A percentile compares a stretch with the other conserved stretches of the same genome.
phyloP scores from a whole-genome alignment of 2,797 vertebrate species.

The Carduelis carduelis region DNA sequence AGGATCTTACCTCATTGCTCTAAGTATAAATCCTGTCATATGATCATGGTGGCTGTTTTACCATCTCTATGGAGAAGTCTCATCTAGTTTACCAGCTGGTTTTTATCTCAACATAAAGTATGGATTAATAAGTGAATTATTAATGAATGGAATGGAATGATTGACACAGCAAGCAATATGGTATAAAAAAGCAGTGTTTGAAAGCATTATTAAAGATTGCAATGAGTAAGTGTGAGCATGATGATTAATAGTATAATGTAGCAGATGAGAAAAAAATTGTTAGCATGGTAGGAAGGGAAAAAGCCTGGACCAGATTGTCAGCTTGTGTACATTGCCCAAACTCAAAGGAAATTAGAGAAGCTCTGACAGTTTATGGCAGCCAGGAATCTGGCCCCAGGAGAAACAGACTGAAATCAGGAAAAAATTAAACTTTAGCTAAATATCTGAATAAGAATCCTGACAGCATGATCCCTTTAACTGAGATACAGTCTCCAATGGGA shows the following conservation, averaged over 20 bases:
- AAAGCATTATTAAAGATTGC: constrained; percentile 10
- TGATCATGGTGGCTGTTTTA: background rate
- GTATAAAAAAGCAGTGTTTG: background rate
- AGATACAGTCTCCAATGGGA: background rate
- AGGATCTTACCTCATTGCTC: background rate
- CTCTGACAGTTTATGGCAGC: background rate
- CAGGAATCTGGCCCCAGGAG: background rate
- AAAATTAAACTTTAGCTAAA: constrained; percentile 21
- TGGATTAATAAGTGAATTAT: constrained; percentile 35
- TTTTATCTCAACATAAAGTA: constrained; percentile 27
- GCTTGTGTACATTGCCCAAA: background rate
- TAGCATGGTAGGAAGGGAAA: background rate
- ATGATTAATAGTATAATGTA: constrained; percentile 3
- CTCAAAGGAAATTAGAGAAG: constrained; percentile 21
- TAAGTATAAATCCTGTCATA: background rate
- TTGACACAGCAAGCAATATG: constrained; percentile 8
- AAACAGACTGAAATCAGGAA: constrained; percentile 7
- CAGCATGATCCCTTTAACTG: background rate
- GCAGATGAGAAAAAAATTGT: background rate
- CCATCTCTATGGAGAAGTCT: background rate
- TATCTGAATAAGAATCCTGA: background rate
- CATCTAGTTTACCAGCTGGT: background rate
- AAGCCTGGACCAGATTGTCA: background rate
- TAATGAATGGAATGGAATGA: background rate
- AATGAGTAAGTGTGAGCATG: background rate